phyloP scores from a whole-genome alignment of 2,888 invertebrate genomes.

The Apotomis capreana region DNA sequence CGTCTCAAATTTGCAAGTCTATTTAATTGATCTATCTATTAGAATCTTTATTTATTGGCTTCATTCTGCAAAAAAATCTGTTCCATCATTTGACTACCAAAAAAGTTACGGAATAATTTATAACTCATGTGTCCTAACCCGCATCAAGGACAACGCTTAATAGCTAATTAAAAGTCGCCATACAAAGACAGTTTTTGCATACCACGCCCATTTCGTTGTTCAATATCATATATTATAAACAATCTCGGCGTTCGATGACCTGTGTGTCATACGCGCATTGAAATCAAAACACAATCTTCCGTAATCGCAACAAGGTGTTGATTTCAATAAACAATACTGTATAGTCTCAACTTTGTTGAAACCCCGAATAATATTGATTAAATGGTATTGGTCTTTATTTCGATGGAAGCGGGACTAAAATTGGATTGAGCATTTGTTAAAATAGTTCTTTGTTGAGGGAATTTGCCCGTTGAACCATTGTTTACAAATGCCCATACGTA shows the following conservation, averaged over 20 bases:
- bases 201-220: conserved; percentile 17
- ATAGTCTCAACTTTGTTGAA: conserved; percentile 17
- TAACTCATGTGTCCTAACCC: not conserved
- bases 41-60: not conserved
- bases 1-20: too few relatives aligned
- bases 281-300: conserved; percentile 5
- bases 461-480: conserved; percentile 36
- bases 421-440: not conserved
- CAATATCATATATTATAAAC: conserved; percentile 35
- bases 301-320: conserved; percentile 8
- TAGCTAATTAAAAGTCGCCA: conserved; percentile 13
- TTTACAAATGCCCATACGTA: conserved; percentile 24
- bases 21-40: too few relatives aligned
- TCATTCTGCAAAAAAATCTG: not conserved
- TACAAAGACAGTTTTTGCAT: conserved; percentile 36
- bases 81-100: not conserved
- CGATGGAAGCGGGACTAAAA: not conserved
- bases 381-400: conserved; percentile 23
- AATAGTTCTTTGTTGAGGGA: conserved; percentile 32
- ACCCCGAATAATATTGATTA: conserved; percentile 24
- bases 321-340: conserved; percentile 16
- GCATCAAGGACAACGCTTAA: conserved; percentile 12
- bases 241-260: conserved; percentile 38
- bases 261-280: conserved; percentile 18
- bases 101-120: not conserved